A percentile compares a stretch with the other conserved stretches of the same genome.
These are phyloP conservation scores for Ladona fulva DNA, from an alignment of 1,140 invertebrate species.

Conservation along the genomic window DNA sequence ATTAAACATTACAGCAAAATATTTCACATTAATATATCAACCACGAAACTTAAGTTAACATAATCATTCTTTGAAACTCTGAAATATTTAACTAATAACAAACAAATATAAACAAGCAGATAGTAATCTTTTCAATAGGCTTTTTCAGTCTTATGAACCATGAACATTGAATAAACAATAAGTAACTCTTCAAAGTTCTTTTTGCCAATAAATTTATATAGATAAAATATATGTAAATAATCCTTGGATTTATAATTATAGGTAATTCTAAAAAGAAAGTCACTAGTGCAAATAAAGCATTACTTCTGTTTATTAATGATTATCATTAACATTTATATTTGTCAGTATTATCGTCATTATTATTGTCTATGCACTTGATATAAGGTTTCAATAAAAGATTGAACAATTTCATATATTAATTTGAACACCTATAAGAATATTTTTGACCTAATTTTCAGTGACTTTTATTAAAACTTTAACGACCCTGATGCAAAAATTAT, in stretches of 20 bases:
- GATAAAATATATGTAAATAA: too few relatives aligned
- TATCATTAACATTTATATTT: background rate
- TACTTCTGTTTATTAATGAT: background rate
- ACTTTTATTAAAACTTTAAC: conserved; percentile 1
- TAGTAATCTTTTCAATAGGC: too few relatives aligned
- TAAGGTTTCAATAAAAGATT: background rate
- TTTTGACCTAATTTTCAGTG: conserved; percentile 2
- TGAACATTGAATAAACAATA: too few relatives aligned
- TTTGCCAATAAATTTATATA: too few relatives aligned
- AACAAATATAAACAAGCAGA: too few relatives aligned
- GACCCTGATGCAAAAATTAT: conserved; percentile 1
- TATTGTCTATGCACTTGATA: background rate
- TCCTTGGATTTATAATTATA: background rate
- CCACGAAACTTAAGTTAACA: too few relatives aligned
- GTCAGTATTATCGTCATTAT: background rate
- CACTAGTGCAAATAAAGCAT: background rate
- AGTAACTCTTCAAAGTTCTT: too few relatives aligned
- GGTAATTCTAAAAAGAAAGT: background rate
- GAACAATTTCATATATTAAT: conserved; percentile 2
- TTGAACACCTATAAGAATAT: conserved; percentile 5
- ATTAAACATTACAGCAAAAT: too few relatives aligned
- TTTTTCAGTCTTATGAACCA: too few relatives aligned
- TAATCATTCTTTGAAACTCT: too few relatives aligned
- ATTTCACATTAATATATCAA: too few relatives aligned
- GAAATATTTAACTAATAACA: too few relatives aligned